Evolutionary conservation across 2,797 vertebrate species (phyloP), one percentile per base, ranked within the genome.

Genomic region (Halcyon smyrnensis): DNA sequence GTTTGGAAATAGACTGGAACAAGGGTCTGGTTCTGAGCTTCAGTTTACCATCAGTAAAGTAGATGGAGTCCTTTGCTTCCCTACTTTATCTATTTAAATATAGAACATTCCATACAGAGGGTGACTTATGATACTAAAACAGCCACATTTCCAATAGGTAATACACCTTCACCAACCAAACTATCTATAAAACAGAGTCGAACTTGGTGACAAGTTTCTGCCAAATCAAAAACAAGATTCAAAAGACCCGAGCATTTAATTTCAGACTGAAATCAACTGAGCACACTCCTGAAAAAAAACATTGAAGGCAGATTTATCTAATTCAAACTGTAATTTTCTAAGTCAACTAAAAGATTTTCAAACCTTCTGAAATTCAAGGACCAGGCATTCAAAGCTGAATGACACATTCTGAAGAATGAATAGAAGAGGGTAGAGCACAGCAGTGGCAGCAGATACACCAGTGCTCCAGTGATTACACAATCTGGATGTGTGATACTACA

Each of bases 311-410:
- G 59, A 46, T 43, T 36, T 11, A 59, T 25, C 16, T 23, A 34
- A 59, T 63, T n/a, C 51, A 56, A 71, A 37, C 2, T 9, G 4
- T 8, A 62, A 6, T 76, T 69, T 62, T 41, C 46, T 77, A 57
- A 68, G 45, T 73, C 30, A 84, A 20, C 2, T 1, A 12, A 20
- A 76, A 71, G 36, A 57, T 48, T 56, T 78, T 68, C 30, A 71
- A 11, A 43, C 34, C 36, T 68, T 18, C 41, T 41, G 24, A 57
- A 46, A 41, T 28, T 63, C 27, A 54, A 51, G 32, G 27, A 16
- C 1, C 5, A 41, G 56, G n/a, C 27, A 39, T 28, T 43, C 20
- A 6, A 1, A 1, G 17, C 11, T 27, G 25, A 68, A 8, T 8
- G 16, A 68, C 86, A 39, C 21, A 11, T 71, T 87, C 1, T 1